phyloP scores from a whole-genome alignment of 2,797 vertebrate genomes.

The Acanthurus lineatus region DNA sequence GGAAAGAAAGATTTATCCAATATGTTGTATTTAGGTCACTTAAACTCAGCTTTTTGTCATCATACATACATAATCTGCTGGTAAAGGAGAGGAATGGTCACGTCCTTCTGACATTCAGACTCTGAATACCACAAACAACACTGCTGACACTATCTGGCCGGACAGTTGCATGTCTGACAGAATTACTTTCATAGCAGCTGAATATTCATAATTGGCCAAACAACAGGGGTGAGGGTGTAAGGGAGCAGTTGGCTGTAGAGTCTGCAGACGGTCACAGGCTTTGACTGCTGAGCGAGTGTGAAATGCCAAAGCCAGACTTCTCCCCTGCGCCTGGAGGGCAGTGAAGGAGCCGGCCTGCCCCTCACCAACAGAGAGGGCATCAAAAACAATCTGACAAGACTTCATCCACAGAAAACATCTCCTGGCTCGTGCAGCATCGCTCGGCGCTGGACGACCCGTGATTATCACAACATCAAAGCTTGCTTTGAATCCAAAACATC shows the following conservation, averaged over 20 bases:
- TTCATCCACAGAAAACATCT: constrained; percentile 62
- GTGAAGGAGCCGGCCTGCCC: constrained; percentile 66
- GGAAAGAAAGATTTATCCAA: neutral
- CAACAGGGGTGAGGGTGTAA: constrained; percentile 86
- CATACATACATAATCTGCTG: constrained; percentile 43
- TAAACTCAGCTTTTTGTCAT: constrained; percentile 31
- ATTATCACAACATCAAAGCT: constrained; percentile 43
- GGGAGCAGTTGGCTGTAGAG: constrained; percentile 87
- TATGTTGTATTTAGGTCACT: constrained; percentile 62
- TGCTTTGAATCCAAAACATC: constrained; percentile 21
- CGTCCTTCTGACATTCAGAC: constrained; percentile 66
- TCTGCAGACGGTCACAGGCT: constrained; percentile 86
- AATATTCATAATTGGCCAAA: constrained; percentile 95
- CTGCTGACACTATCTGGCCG: constrained; percentile 90
- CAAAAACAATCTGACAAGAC: constrained; percentile 80
- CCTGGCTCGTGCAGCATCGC: constrained; percentile 45
- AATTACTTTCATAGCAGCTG: constrained; percentile 93
- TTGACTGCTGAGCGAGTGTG: constrained; percentile 88
- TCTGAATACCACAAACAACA: constrained; percentile 68
- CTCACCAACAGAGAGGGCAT: constrained; percentile 66
- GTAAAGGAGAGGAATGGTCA: constrained; percentile 60
- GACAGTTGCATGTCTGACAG: constrained; percentile 91
- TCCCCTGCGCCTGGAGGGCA: constrained; percentile 74
- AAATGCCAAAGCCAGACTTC: constrained; percentile 87
- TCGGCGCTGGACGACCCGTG: constrained; percentile 18